phyloP scores from a whole-genome alignment of 2,113 vertebrate genomes.

The Tylochromis polylepis region DNA sequence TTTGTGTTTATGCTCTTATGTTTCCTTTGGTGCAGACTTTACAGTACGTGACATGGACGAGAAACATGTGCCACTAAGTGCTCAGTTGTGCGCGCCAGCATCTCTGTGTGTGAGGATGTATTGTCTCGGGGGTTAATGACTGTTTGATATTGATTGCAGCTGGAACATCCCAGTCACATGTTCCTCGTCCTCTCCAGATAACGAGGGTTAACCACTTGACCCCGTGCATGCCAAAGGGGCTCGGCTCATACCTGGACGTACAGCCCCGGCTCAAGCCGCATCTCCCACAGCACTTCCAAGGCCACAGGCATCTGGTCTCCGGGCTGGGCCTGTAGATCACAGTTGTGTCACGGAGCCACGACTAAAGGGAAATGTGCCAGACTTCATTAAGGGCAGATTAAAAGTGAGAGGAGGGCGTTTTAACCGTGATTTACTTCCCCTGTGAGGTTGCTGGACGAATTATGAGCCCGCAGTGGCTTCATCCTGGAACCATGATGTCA shows the following conservation, averaged over 20 bases:
- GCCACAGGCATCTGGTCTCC: conserved; percentile 14
- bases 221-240: conserved; percentile 42
- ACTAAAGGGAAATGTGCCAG: conserved; percentile 36
- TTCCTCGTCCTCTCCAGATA: conserved; percentile 56
- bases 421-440: conserved; percentile 52
- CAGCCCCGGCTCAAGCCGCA: background rate
- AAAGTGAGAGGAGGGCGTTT: conserved; percentile 45
- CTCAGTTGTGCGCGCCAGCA: background rate
- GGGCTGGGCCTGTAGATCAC: conserved; percentile 16
- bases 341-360: conserved; percentile 21
- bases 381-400: conserved; percentile 61
- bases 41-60: conserved; percentile 7
- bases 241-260: conserved; percentile 27
- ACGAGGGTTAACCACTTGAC: conserved; percentile 69
- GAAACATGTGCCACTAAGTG: conserved; percentile 26
- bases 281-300: background rate
- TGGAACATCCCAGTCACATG: conserved; percentile 51
- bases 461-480: conserved; percentile 19
- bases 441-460: conserved; percentile 47
- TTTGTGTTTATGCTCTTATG: conserved; percentile 34
- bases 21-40: conserved; percentile 36
- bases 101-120: background rate
- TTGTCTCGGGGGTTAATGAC: conserved; percentile 63
- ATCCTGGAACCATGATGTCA: conserved; percentile 60
- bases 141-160: conserved; percentile 64